Evolutionary conservation across 2,113 vertebrate genomes (phyloP), one percentile per base, ranked within the genome.

Genomic region (Climacteris rufus): DNA sequence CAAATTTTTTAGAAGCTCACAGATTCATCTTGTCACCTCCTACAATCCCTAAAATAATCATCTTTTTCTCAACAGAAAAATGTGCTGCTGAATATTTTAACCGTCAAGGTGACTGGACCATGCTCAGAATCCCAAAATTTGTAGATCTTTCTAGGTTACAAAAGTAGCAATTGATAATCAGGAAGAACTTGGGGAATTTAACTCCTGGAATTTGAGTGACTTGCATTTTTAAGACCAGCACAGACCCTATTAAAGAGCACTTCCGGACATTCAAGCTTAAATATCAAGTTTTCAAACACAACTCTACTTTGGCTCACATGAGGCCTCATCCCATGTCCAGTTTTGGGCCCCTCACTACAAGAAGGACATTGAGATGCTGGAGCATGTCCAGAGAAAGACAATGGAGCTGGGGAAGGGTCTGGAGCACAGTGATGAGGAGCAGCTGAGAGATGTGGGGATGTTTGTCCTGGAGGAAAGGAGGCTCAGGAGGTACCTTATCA

Each of bases 351-450:
- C 12, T 47, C 15, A 21, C 27, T 21, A 4, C 23, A 24, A 64
- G 39, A 44, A 69, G 27, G 37, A 3, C 25, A 33, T 6, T 13
- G 47, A 68, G 21, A 13, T 35, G 22, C 42, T 52, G 35, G 15
- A 35, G 15, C 0, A 0, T 12, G 13, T 65, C 13, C 21, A 60
- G 15, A 42, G n/a, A 39, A 49, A 20, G 19, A 4, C 10, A n/a
- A 5, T 3, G 6, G 15, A 35, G 11, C 11, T 40, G 30, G 13
- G 9, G 15, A 68, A 24, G 18, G 5, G 4, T 40, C 33, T 45
- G 22, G 24, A 68, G 15, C 7, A 35, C 16, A 7, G 5, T 28
- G 7, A 3, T 23, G 7, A 39, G 25, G 5, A 65, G 31, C 3
- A 1, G 4, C 23, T 65, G 52, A 40, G 35, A 16, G 27, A 77